These are phyloP conservation scores for Thymelicus sylvestris DNA, from an alignment of 2,888 invertebrate species.

Conservation along the genomic window DNA sequence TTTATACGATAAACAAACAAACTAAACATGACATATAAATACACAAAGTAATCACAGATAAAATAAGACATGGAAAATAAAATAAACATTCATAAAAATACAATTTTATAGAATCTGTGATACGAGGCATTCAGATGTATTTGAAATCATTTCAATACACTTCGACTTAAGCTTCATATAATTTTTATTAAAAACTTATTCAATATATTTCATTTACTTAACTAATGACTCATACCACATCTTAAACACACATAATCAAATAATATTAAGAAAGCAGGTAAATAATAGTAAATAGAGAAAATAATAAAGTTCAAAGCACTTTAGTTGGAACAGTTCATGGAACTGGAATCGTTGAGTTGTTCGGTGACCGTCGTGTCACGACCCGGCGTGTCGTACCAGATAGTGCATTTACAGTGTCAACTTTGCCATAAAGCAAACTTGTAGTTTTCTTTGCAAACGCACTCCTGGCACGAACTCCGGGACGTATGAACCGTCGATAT, in stretches of 20 bases:
- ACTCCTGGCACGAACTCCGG: slow-evolving; percentile 98
- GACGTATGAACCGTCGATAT: slow-evolving; percentile 80
- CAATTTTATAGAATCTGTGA: slow-evolving; percentile 27
- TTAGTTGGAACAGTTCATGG: slow-evolving; percentile 62
- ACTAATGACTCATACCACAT: slow-evolving; percentile 41
- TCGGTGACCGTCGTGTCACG: slow-evolving; percentile 77
- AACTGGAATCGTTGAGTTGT: slow-evolving; percentile 55
- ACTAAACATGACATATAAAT: slow-evolving; percentile 30
- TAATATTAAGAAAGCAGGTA: slow-evolving; percentile 41
- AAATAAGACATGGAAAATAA: slow-evolving; percentile 43
- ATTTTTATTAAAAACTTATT: slow-evolving; percentile 20
- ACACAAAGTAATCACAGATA: slow-evolving; percentile 40
- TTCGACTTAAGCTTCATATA: neutral
- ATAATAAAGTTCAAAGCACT: slow-evolving; percentile 52
- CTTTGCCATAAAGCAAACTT: slow-evolving; percentile 80
- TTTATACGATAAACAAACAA: slow-evolving; percentile 22
- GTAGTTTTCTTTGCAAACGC: slow-evolving; percentile 94
- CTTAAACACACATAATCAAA: slow-evolving; percentile 44
- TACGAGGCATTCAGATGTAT: slow-evolving; percentile 25
- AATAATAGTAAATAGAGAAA: slow-evolving; percentile 38
- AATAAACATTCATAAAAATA: slow-evolving; percentile 39
- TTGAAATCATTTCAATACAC: neutral
- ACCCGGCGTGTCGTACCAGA: slow-evolving; percentile 99
- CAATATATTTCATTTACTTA: neutral
- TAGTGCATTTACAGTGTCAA: slow-evolving; percentile 99